phyloP scores from a whole-genome alignment of 2,888 invertebrate species.

The Tubulanus polymorphus region DNA sequence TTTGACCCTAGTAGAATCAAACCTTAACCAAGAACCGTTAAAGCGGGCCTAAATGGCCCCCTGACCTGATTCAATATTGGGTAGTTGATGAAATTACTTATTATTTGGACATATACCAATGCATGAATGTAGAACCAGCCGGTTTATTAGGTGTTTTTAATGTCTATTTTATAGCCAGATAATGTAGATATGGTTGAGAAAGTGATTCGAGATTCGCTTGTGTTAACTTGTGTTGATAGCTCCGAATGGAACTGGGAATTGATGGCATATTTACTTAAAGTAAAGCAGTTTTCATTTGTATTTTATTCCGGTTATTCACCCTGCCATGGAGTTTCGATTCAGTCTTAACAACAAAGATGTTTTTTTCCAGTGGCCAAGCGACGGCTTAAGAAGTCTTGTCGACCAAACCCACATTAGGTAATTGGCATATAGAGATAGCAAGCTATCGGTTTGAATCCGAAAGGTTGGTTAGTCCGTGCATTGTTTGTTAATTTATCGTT shows the following conservation, averaged over 20 bases:
- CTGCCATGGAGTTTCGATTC: neutral
- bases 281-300: conserved; percentile 42
- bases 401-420: conserved; percentile 62
- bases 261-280: conserved; percentile 77
- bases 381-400: conserved; percentile 61
- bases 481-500: conserved; percentile 7
- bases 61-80: too few relatives aligned
- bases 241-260: conserved; percentile 89
- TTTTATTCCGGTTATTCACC: conserved; percentile 30
- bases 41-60: too few relatives aligned
- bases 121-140: too few relatives aligned
- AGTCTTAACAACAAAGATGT: too few relatives aligned
- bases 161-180: too few relatives aligned
- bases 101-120: too few relatives aligned
- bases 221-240: conserved; percentile 72
- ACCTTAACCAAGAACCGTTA: too few relatives aligned
- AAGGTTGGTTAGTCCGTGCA: neutral
- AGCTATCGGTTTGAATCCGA: neutral
- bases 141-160: too few relatives aligned
- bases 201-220: conserved; percentile 72
- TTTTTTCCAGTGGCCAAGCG: conserved; percentile 49
- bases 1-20: too few relatives aligned
- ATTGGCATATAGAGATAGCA: neutral
- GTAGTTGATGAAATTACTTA: too few relatives aligned
- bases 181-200: conserved; percentile 20